phyloP scores from a whole-genome alignment of 1,140 invertebrate species.

The Oreohelix idahoensis region DNA sequence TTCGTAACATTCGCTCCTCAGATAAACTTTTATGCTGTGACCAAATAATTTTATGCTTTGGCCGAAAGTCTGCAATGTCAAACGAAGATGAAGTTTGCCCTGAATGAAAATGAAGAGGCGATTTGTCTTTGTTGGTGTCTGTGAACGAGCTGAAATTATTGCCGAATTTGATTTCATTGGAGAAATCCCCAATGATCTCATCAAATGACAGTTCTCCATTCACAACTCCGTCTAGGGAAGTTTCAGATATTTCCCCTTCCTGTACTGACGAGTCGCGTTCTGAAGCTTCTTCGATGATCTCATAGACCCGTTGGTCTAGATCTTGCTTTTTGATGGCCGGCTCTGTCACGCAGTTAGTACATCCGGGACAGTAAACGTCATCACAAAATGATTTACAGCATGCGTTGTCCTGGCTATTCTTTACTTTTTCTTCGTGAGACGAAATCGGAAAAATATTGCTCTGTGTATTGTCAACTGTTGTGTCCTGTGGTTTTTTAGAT shows the following conservation, averaged over 20 bases:
- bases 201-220: not conserved
- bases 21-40: slow-evolving; percentile 9
- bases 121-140: not conserved
- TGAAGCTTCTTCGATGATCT: not conserved
- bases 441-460: too few species aligned
- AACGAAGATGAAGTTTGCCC: not conserved
- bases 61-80: not conserved
- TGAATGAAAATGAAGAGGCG: not conserved
- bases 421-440: too few species aligned
- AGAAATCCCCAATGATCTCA: not conserved
- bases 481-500: too few species aligned
- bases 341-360: not conserved
- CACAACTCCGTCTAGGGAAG: not conserved
- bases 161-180: not conserved
- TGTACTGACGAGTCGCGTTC: not conserved
- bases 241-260: not conserved
- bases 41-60: slow-evolving; percentile 18
- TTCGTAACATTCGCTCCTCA: too few species aligned
- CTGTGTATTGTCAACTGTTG: too few species aligned
- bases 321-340: not conserved
- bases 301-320: not conserved
- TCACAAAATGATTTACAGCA: not conserved
- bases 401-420: too few species aligned
- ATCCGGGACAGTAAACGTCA: not conserved
- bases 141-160: not conserved